Evolutionary conservation across 1,140 invertebrate genomes (phyloP).

Genomic region (Achatina immaculata): DNA sequence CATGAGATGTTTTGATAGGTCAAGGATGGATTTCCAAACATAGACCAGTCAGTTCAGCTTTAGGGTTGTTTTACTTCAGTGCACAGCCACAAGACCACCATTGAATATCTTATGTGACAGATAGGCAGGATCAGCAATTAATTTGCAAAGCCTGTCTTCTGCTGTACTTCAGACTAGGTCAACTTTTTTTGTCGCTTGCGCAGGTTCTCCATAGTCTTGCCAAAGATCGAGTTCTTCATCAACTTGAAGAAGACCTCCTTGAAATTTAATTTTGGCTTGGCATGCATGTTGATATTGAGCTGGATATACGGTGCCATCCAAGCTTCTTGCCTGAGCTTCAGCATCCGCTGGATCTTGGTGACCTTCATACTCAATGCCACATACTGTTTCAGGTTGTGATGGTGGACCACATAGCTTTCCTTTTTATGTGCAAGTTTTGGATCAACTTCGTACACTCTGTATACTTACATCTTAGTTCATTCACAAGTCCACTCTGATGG

Average conservation of each 20-base stretch:
- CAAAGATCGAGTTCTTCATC: slow-evolving; percentile 71
- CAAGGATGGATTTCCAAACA: slow-evolving; percentile 50
- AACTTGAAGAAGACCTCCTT: slow-evolving; percentile 72
- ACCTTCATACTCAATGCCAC: slow-evolving; percentile 26
- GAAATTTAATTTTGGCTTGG: slow-evolving; percentile 64
- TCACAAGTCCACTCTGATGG: slow-evolving; percentile 20
- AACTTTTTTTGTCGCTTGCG: slow-evolving; percentile 63
- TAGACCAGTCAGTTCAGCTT: slow-evolving; percentile 54
- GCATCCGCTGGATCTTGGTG: slow-evolving; percentile 38
- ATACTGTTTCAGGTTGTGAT: slow-evolving; percentile 45
- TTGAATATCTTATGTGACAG: slow-evolving; percentile 60
- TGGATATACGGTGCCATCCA: slow-evolving; percentile 27
- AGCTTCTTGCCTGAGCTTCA: slow-evolving; percentile 40
- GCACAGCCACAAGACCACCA: slow-evolving; percentile 47
- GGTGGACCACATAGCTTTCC: slow-evolving; percentile 48
- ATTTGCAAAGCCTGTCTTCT: slow-evolving; percentile 40
- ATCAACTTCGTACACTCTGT: slow-evolving; percentile 44
- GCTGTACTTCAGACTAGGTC: slow-evolving; percentile 39
- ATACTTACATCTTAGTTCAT: background rate
- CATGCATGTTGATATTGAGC: slow-evolving; percentile 31
- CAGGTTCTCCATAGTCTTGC: slow-evolving; percentile 72
- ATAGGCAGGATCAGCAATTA: slow-evolving; percentile 64
- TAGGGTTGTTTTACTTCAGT: slow-evolving; percentile 46
- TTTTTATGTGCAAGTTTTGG: slow-evolving; percentile 43
- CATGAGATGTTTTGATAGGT: slow-evolving; percentile 54